Percentiles rank a stretch among this genome's conserved stretches.
Evolutionary conservation across 2,888 invertebrate genomes (phyloP).

Genomic region (Spatulosminthurus flaviceps): DNA sequence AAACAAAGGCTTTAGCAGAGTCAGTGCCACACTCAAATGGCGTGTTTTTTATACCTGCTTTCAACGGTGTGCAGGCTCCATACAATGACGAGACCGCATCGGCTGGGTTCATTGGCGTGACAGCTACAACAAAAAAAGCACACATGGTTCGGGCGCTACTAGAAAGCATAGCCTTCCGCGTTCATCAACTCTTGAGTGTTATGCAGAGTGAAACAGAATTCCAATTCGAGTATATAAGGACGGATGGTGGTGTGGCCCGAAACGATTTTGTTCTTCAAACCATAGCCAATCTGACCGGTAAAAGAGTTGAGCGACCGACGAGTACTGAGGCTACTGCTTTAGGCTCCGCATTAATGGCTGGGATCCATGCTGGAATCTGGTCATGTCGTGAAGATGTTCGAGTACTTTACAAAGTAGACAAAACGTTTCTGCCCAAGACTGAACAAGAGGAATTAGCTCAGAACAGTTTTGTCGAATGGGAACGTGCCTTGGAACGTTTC

Average conservation of each 20-base stretch:
- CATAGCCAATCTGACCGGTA: conserved; percentile 81
- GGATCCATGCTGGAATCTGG: conserved; percentile 81
- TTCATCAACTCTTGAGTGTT: conserved; percentile 79
- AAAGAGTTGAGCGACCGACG: conserved; percentile 78
- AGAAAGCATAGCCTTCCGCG: conserved; percentile 85
- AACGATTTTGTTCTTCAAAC: conserved; percentile 92
- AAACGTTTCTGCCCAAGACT: conserved; percentile 70
- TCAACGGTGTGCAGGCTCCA: conserved; percentile 91
- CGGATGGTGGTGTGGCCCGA: conserved; percentile 80
- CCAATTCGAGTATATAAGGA: conserved; percentile 73
- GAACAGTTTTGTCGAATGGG: conserved; percentile 69
- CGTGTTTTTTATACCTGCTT: conserved; percentile 88
- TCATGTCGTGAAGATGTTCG: conserved; percentile 74
- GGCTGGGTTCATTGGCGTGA: conserved; percentile 81
- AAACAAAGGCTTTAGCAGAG: conserved; percentile 73
- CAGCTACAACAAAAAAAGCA: conserved; percentile 77
- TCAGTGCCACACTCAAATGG: conserved; percentile 78
- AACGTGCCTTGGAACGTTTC: conserved; percentile 71
- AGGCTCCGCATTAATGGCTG: conserved; percentile 88
- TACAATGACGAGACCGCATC: conserved; percentile 86
- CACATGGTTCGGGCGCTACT: conserved; percentile 84
- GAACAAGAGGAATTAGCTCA: conserved; percentile 64
- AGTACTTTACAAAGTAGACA: conserved; percentile 72
- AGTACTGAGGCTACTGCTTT: conserved; percentile 83
- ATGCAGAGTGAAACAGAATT: conserved; percentile 77